Base-by-base conservation (phyloP, 2,113 vertebrate genomes). In the Penelope pileata region DNA sequence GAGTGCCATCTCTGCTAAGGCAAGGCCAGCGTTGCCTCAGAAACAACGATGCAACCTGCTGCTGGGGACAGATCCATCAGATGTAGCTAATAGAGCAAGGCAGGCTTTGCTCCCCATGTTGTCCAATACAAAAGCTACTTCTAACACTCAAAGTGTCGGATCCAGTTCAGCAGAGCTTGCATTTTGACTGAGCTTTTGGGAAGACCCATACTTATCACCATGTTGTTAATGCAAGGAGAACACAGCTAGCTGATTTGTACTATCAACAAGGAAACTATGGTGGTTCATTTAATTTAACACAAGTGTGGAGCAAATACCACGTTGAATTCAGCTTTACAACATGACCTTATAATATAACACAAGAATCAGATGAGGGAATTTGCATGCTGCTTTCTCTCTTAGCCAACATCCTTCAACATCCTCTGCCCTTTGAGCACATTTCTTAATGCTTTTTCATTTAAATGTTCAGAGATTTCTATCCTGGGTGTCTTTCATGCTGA, bases 401-500 rank as follows among this genome's bases (percentile, higher is more conserved):
- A 16, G 6, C 27, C 45, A 74, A n/a, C 13, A 9, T 34, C 16
- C 8, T 47, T 76, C 27, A 85, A 18, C 2, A 36, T 42, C 24
- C 51, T 80, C 53, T 68, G 21, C 10, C 26, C 83, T 90, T 75
- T 72, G 29, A 70, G 24, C 14, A 14, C 4, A 5, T 89, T 83
- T 91, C 14, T 60, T 69, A 27, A 73, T 18, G 4, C 50, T 34
- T 54, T 78, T 48, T 36, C 6, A 36, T 64, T 50, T 68, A 7
- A 67, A 67, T 74, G 19, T 8, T 66, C 18, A 26, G 50, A 48
- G 5, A 42, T 42, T 6, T 78, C 0, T 0, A 9, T 48, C 30
- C 7, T 60, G 16, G 19, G 6, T 74, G 16, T 64, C 58, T 60
- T 78, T 43, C 24, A 64, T 15, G 2, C 1, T 0, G 4, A 48